Base-by-base conservation (phyloP, 2,113 vertebrate species). In the Platanista minor region DNA sequence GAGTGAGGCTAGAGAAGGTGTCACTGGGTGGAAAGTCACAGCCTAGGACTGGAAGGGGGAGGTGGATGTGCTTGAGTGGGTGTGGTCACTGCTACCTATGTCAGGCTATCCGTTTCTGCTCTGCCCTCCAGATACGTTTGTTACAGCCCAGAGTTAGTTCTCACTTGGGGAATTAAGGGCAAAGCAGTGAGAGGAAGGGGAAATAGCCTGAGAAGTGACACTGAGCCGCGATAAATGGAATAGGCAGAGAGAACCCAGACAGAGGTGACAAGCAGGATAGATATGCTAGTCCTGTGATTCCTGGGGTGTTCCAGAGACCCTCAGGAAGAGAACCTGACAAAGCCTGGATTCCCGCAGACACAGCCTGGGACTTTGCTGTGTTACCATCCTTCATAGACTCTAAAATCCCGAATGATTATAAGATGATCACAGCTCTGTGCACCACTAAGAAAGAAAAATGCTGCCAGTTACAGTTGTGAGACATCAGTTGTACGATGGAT, bases 11-110 rank as follows among this genome's bases (percentile, higher is more conserved):
- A 27, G 21, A 23, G 25, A 64, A 54, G 10, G 21, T 33, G 59
- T 12, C 3, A 1, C 0, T 0, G 7, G 6, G 18, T 18, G 15
- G 71, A 74, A 36, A 31, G 52, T n/a, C 66, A 33, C 5, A 6
- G 27, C 23, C n/a, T 31, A 46, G 25, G 3, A 31, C 36, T 23
- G 27, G 41, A 18, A n/a, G 15, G 80, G 12, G 71, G 2, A 13
- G 29, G 29, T 43, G 41, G 29, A 14, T 0, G 1, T 25, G 11
- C 17, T 29, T 36, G 8, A 39, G 25, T 25, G 6, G 49, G n/a
- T 64, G 36, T 31, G n/a, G 29, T 15, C n/a, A 13, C 13, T 7
- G 20, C 36, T 33, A 36, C 13, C 15, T 11, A 66, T 0, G 0
- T 29, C 39, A 29, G 6, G 6, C 29, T 81, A 69, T 31, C 46